A percentile compares a stretch with the other conserved stretches of the same genome.
Conservation (phyloP, 2,888 invertebrate genomes). For the Brachylomia viminalis region DNA sequence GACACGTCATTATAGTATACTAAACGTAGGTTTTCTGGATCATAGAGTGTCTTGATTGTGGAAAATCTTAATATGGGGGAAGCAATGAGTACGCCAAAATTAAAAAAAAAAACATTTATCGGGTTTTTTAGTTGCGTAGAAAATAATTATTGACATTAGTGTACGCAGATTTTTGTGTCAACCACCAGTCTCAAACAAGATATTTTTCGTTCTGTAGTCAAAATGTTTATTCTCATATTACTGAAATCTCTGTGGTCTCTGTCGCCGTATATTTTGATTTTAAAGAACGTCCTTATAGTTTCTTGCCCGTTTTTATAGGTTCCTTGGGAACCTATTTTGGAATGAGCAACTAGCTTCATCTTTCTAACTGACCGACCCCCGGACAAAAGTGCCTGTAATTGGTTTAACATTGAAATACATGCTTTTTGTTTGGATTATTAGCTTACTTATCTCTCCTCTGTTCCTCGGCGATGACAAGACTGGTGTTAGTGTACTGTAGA, state of each 20-base stretch:
- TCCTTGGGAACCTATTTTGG: neutral
- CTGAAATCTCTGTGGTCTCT: neutral
- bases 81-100: neutral
- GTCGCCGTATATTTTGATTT: too few relatives aligned
- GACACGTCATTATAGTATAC: neutral
- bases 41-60: neutral
- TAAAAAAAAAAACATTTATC: neutral
- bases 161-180: neutral
- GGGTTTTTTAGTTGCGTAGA: neutral
- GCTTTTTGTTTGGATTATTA: neutral
- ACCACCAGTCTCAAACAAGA: neutral
- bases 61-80: neutral
- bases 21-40: neutral
- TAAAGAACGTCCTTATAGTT: too few relatives aligned
- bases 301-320: neutral
- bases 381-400: neutral
- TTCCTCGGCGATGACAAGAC: slow-evolving; percentile 80
- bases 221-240: neutral
- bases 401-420: neutral
- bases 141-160: neutral
- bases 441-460: slow-evolving; percentile 76
- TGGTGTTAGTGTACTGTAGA: slow-evolving; percentile 79
- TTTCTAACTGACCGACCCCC: neutral
- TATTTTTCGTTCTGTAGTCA: neutral
- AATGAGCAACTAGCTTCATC: neutral